phyloP scores from a whole-genome alignment of 2,113 vertebrate genomes.

The Acanthisitta chloris region DNA sequence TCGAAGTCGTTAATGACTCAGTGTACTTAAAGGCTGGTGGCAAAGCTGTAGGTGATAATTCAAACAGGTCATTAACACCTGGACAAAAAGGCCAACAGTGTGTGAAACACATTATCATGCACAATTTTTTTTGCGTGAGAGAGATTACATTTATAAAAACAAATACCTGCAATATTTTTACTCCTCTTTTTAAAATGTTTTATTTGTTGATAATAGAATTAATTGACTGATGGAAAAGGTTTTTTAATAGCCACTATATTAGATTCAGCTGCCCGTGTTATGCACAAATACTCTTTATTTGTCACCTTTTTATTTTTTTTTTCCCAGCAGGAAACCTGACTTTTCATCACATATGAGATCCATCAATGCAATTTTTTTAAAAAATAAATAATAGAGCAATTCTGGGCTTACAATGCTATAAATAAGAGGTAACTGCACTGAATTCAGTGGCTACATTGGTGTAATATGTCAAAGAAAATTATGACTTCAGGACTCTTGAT shows the following conservation, averaged over 20 bases:
- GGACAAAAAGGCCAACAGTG: background rate
- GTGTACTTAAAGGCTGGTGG: background rate
- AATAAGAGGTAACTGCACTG: background rate
- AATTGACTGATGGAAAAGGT: background rate
- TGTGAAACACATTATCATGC: background rate
- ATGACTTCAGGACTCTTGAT: background rate
- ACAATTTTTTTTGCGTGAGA: background rate
- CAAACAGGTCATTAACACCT: constrained; percentile 22
- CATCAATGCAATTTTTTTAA: background rate
- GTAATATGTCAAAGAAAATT: background rate
- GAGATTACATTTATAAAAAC: background rate
- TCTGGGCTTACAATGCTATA: background rate
- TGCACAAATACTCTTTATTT: background rate
- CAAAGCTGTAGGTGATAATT: constrained; percentile 41
- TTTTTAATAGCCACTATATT: background rate
- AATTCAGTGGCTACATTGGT: background rate
- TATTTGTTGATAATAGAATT: background rate
- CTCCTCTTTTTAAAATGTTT: background rate
- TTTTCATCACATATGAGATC: background rate
- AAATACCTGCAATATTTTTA: background rate
- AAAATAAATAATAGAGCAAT: background rate
- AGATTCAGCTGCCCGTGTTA: background rate
- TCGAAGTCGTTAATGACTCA: constrained; percentile 21
- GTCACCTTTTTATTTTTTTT: background rate
- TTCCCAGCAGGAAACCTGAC: background rate